A percentile compares a stretch with the other conserved stretches of the same genome.
Evolutionary conservation across 2,888 invertebrate species (phyloP).

Genomic region (Drosophila buzzatii): DNA sequence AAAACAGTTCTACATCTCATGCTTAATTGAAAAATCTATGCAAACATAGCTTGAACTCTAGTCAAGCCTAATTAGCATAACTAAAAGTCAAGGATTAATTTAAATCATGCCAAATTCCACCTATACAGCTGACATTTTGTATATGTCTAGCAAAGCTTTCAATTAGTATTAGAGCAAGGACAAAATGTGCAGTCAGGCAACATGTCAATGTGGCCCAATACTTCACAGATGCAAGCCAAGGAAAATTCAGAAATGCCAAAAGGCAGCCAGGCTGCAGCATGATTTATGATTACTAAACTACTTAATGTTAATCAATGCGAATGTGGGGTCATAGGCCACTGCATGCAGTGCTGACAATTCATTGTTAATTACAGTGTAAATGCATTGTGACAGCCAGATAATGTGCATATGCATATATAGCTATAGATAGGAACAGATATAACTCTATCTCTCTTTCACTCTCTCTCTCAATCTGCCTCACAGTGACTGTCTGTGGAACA

Average conservation of each 20-base stretch:
- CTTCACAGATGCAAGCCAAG: slow-evolving; percentile 30
- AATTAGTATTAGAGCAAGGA: slow-evolving; percentile 16
- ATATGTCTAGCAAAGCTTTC: slow-evolving; percentile 6
- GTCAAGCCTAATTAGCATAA: slow-evolving; percentile 12
- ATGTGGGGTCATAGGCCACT: not conserved
- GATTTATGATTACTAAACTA: slow-evolving; percentile 71
- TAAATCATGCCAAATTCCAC: not conserved
- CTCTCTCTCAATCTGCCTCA: not conserved
- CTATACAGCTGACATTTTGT: not conserved
- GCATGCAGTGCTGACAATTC: slow-evolving; percentile 30
- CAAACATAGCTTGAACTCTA: slow-evolving; percentile 1
- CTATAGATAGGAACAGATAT: slow-evolving; percentile 2
- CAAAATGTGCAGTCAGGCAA: slow-evolving; percentile 25
- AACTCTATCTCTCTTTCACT: not conserved
- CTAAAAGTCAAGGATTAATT: slow-evolving; percentile 1
- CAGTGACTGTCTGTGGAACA: slow-evolving; percentile 33
- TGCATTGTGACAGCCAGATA: slow-evolving; percentile 53
- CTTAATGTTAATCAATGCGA: slow-evolving; percentile 66
- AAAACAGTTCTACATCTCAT: not conserved
- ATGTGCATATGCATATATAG: slow-evolving; percentile 16
- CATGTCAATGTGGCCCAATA: slow-evolving; percentile 28
- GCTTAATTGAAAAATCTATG: not conserved
- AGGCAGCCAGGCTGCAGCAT: slow-evolving; percentile 15
- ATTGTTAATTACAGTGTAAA: slow-evolving; percentile 62
- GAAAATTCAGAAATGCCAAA: slow-evolving; percentile 32